phyloP scores from a whole-genome alignment of 1,140 invertebrate genomes.

The Drosophila guanche region DNA sequence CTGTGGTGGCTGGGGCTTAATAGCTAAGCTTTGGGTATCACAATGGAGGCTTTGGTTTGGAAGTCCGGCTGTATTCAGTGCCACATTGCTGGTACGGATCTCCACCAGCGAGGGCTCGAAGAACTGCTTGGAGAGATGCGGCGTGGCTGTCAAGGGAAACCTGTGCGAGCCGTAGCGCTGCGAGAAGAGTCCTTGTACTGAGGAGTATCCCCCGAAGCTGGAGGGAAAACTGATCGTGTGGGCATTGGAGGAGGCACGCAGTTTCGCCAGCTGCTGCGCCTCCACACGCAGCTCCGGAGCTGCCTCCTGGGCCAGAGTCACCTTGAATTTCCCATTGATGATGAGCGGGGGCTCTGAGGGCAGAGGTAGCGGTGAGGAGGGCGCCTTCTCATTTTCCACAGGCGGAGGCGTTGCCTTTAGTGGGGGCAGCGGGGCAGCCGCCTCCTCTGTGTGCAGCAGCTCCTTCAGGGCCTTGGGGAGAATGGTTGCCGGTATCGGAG shows the following conservation, averaged over 20 bases:
- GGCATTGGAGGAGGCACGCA: constrained; percentile 84
- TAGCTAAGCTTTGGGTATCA: constrained; percentile 67
- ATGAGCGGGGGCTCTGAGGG: constrained; percentile 55
- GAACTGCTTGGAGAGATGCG: constrained; percentile 90
- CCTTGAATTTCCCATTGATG: constrained; percentile 79
- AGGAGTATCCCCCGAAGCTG: constrained; percentile 85
- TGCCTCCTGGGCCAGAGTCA: constrained; percentile 84
- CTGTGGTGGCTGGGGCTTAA: constrained; percentile 27
- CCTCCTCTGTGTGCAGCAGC: constrained; percentile 62
- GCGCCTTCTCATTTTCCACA: neutral
- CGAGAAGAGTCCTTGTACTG: constrained; percentile 84
- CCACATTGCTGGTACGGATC: constrained; percentile 89
- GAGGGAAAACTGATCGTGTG: constrained; percentile 87
- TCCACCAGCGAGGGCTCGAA: constrained; percentile 92
- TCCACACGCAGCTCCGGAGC: constrained; percentile 84
- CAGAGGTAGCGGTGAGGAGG: constrained; percentile 27
- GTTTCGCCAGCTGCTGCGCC: constrained; percentile 78
- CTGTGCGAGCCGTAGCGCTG: constrained; percentile 78
- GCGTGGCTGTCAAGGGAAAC: constrained; percentile 66
- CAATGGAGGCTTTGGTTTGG: constrained; percentile 70
- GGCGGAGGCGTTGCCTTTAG: neutral
- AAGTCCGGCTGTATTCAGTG: constrained; percentile 83
- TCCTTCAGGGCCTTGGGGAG: constrained; percentile 74
- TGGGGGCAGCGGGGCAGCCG: constrained; percentile 3
- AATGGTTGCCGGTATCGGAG: constrained; percentile 77